Evolutionary conservation across 1,140 invertebrate genomes (phyloP).

Genomic region (Psilanteris sp.): DNA sequence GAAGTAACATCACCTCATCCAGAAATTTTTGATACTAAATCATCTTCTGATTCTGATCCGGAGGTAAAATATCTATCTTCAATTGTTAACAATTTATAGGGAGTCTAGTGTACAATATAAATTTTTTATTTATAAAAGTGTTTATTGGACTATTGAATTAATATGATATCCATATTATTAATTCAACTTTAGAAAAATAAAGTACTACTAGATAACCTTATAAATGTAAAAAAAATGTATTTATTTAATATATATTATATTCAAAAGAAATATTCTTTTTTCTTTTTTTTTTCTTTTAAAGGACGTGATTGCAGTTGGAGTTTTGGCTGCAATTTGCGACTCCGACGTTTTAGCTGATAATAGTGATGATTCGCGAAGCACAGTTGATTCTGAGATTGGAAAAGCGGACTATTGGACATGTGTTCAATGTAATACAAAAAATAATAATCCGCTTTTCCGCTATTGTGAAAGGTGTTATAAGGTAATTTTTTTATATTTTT

Average conservation of each 20-base stretch:
- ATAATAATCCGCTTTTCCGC: conserved; percentile 83
- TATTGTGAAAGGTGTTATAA: conserved; percentile 86
- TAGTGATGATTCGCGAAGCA: conserved; percentile 80
- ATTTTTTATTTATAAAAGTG: too few relatives aligned
- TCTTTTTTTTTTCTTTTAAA: conserved; percentile 47
- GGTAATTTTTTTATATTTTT: conserved; percentile 71
- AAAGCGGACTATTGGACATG: conserved; percentile 83
- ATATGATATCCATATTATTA: too few relatives aligned
- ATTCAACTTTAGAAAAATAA: too few relatives aligned
- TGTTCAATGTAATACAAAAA: conserved; percentile 81
- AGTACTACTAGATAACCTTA: too few relatives aligned
- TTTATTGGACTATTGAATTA: too few relatives aligned
- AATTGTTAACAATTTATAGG: neutral
- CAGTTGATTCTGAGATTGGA: conserved; percentile 80
- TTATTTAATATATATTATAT: neutral
- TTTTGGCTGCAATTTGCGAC: conserved; percentile 63
- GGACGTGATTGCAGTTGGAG: conserved; percentile 65
- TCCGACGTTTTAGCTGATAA: conserved; percentile 75
- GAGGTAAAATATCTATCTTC: conserved; percentile 48
- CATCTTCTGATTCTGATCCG: conserved; percentile 63
- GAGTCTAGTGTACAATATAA: conserved; percentile 6
- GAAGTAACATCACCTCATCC: conserved; percentile 57
- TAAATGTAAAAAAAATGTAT: too few relatives aligned
- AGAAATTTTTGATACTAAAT: conserved; percentile 35
- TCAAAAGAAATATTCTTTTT: too few relatives aligned